Base-by-base conservation (phyloP, 2,888 invertebrate species). In the Trichacis sp. region DNA sequence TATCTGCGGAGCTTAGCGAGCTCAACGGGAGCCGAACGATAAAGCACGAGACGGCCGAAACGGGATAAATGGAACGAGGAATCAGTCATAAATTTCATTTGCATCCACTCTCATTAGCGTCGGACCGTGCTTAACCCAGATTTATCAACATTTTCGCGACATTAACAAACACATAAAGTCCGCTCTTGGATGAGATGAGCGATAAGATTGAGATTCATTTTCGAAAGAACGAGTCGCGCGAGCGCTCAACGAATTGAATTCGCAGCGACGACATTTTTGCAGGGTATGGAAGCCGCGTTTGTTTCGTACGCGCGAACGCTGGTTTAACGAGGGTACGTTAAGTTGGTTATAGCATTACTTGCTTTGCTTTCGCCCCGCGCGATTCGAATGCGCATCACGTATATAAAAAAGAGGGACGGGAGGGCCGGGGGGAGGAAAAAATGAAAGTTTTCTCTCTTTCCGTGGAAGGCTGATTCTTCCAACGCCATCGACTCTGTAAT, bases 1-100 rank as follows among this genome's bases (percentile, higher is more conserved):
- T 77, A 75, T 76, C 76, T 76, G 70, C 56, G 70, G 55, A 73
- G 79, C 75, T 78, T 77, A 75, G 77, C 70, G 71, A 72, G 72
- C 77, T 76, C 76, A 72, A 72, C 75, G 72, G 69, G 67, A 68
- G 69, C 67, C 69, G 70, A 77, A 77, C 72, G 69, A 69, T 74
- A 74, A 76, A 77, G 75, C 74, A 72, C 68, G 72, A 72, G 72
- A 66, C 72, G 72, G 71, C 68, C 63, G 59, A 58, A 63, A 67
- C 63, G 67, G 67, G 60, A 63, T 67, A 57, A 43, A 57, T 67
- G 63, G 63, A 67, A 63, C 47, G 67, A 63, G 67, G 67, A 67
- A 67, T 67, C 64, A 60, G 64, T 64, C 64, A 68, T 68, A 68
- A 68, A 68, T 68, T 68, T 68, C 68, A 64, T 60, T 64, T 67